phyloP scores from a whole-genome alignment of 2,797 vertebrate species.

The Acipenser ruthenus region DNA sequence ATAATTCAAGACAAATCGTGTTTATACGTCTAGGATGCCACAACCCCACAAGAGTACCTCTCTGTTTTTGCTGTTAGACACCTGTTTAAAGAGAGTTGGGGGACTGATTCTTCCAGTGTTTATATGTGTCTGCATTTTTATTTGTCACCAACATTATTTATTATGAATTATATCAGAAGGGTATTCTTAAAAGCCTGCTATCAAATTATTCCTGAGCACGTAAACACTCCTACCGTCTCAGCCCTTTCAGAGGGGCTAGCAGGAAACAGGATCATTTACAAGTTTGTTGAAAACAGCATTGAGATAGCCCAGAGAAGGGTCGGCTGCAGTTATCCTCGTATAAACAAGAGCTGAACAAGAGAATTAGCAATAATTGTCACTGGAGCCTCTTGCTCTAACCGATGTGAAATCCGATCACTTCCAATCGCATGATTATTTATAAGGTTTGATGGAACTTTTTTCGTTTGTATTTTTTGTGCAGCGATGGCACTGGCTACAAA shows the following conservation, averaged over 20 bases:
- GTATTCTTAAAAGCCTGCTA: background rate
- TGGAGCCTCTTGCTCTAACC: constrained; percentile 46
- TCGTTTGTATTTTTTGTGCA: background rate
- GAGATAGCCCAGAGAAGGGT: background rate
- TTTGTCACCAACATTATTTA: background rate
- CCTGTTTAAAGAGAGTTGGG: too few relatives aligned
- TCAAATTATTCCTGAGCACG: background rate
- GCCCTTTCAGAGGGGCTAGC: background rate
- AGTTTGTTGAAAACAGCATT: constrained; percentile 1
- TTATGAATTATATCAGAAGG: too few relatives aligned
- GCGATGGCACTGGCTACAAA: too few relatives aligned
- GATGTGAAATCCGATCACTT: constrained; percentile 31
- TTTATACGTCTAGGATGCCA: too few relatives aligned
- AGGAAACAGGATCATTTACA: background rate
- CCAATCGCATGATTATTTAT: constrained; percentile 44
- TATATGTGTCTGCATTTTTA: background rate
- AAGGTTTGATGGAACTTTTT: constrained; percentile 32
- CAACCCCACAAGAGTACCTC: too few relatives aligned
- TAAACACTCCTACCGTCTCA: background rate
- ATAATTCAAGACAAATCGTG: too few relatives aligned
- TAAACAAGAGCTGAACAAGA: constrained; percentile 19
- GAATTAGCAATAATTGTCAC: constrained; percentile 46
- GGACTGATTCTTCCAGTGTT: too few relatives aligned
- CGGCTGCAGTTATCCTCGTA: background rate
- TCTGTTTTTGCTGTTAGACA: too few relatives aligned